These are phyloP conservation scores for Diadophis punctatus DNA, from an alignment of 2,113 vertebrate genomes.

Conservation along the genomic window DNA sequence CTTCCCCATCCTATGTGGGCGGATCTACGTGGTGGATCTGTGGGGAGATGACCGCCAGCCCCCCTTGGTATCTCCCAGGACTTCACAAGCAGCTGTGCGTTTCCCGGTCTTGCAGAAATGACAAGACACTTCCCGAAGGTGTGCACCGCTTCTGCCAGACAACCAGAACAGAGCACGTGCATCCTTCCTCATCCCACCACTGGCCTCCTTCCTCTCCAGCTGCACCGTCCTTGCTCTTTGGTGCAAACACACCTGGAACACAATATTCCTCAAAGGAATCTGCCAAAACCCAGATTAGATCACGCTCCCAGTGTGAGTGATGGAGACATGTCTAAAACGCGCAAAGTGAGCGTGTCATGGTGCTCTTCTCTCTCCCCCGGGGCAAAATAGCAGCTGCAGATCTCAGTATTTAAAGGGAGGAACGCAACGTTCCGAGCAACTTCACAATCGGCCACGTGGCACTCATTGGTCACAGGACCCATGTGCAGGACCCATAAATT, in stretches of 20 bases:
- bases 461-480: no score
- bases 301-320: neutral
- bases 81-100: neutral
- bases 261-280: neutral
- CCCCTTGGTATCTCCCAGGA: neutral
- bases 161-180: neutral
- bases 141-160: neutral
- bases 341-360: neutral
- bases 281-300: neutral
- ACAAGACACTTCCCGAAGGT: neutral
- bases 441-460: neutral
- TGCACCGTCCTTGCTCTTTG: neutral
- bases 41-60: neutral
- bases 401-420: neutral
- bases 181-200: fast-evolving
- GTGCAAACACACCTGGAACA: neutral
- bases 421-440: neutral
- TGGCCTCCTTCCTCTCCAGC: neutral
- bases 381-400: neutral
- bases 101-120: neutral
- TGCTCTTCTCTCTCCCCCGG: neutral
- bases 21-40: neutral
- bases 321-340: neutral
- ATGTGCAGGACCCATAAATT: neutral
- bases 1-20: neutral